Evolutionary conservation across 2,888 invertebrate species (phyloP).

Genomic region (Plagodis pulveraria): DNA sequence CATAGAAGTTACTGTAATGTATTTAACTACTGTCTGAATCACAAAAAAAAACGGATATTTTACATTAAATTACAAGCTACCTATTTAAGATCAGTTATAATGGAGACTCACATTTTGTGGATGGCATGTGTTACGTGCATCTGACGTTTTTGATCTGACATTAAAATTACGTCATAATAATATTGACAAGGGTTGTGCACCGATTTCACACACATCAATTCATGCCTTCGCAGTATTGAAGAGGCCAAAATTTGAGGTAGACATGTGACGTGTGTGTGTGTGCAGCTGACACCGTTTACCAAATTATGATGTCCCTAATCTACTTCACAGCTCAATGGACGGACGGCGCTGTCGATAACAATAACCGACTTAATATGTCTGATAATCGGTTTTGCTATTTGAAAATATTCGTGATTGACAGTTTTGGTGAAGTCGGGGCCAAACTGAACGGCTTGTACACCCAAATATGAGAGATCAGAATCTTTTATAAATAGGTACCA

Average conservation of each 20-base stretch:
- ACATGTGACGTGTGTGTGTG: constrained; percentile 73
- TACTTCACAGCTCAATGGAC: constrained; percentile 77
- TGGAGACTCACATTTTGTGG: not conserved
- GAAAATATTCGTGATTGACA: constrained; percentile 83
- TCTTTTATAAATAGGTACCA: too few relatives aligned
- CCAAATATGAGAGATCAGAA: constrained; percentile 33
- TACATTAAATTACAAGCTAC: too few relatives aligned
- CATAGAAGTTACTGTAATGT: too few relatives aligned
- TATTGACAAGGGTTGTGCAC: constrained; percentile 27
- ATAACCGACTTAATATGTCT: constrained; percentile 82
- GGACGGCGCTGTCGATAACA: constrained; percentile 78
- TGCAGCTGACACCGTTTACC: constrained; percentile 82
- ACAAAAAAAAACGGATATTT: too few relatives aligned
- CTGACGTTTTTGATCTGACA: constrained; percentile 77
- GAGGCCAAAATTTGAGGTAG: constrained; percentile 54
- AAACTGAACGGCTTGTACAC: constrained; percentile 61
- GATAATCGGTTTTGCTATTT: constrained; percentile 84
- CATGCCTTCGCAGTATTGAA: constrained; percentile 24
- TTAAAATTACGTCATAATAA: constrained; percentile 47
- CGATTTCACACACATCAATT: constrained; percentile 26
- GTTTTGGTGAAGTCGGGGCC: constrained; percentile 75
- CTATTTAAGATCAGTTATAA: too few relatives aligned
- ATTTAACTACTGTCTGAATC: too few relatives aligned
- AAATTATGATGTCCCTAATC: constrained; percentile 84
- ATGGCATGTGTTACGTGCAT: constrained; percentile 54